Percentiles rank a stretch among this genome's conserved stretches.
Conservation (phyloP, 2,113 vertebrate genomes). For the Lepus europaeus region DNA sequence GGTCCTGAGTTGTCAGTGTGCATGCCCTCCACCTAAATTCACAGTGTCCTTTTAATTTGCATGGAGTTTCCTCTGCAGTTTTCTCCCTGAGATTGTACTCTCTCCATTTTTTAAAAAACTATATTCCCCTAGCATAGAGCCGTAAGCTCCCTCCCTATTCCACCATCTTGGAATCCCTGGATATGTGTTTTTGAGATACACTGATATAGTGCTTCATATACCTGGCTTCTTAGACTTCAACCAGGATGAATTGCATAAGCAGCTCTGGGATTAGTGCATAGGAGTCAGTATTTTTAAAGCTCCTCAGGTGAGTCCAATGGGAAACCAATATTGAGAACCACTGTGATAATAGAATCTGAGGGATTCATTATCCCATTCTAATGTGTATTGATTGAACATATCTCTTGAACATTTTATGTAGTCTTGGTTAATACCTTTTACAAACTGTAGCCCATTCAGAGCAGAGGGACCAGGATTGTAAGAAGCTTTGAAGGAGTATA, state of each 20-base stretch:
- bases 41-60: too few relatives aligned
- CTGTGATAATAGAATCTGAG: not conserved
- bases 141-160: too few relatives aligned
- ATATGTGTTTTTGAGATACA: constrained; percentile 8
- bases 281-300: constrained; percentile 9
- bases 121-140: too few relatives aligned
- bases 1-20: too few relatives aligned
- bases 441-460: not conserved
- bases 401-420: not conserved
- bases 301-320: not conserved
- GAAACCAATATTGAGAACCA: constrained; percentile 2
- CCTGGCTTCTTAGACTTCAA: not conserved
- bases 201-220: not conserved
- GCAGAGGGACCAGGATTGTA: not conserved
- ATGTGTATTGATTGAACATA: not conserved
- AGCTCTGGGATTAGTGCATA: not conserved
- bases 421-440: not conserved
- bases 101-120: too few relatives aligned
- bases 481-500: not conserved
- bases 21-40: too few relatives aligned
- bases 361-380: not conserved
- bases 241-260: not conserved
- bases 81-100: too few relatives aligned
- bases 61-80: too few relatives aligned
- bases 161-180: too few relatives aligned